Percentiles rank a stretch among this genome's conserved stretches.
phyloP scores from a whole-genome alignment of 2,888 invertebrate species.

The Macrosiphum euphorbiae region DNA sequence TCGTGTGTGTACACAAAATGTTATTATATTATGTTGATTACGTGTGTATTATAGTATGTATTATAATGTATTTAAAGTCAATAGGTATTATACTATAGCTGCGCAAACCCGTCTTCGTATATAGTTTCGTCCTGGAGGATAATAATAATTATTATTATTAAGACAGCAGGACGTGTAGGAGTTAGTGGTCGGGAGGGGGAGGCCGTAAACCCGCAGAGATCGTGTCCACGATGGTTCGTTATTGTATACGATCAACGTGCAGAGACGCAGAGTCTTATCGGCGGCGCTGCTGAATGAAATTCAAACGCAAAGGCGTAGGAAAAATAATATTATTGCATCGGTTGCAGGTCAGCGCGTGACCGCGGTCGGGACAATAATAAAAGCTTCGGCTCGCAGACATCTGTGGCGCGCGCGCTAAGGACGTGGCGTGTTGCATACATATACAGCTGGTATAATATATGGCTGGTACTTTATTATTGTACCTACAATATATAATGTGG shows the following conservation, averaged over 20 bases:
- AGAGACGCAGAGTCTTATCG: too few relatives aligned
- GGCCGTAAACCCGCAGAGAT: not conserved
- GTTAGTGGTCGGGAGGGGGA: not conserved
- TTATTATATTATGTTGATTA: not conserved
- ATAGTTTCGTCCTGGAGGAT: not conserved
- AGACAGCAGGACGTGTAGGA: not conserved
- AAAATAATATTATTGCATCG: not conserved
- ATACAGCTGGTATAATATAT: not conserved
- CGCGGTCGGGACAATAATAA: not conserved
- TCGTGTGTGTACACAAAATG: not conserved
- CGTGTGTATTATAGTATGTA: not conserved
- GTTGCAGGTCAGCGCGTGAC: not conserved
- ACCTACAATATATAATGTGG: not conserved
- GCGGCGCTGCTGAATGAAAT: not conserved
- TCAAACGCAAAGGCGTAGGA: not conserved
- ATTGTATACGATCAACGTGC: not conserved
- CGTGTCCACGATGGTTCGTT: not conserved
- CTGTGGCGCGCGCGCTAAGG: not conserved
- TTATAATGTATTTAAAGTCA: not conserved
- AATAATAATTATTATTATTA: not conserved
- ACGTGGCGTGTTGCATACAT: not conserved
- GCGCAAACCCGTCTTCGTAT: not conserved
- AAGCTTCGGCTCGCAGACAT: not conserved
- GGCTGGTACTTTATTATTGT: not conserved
- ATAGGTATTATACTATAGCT: not conserved